These are phyloP conservation scores for Rotaria magnacalcarata DNA, from an alignment of 2,888 invertebrate species.

Conservation along the genomic window DNA sequence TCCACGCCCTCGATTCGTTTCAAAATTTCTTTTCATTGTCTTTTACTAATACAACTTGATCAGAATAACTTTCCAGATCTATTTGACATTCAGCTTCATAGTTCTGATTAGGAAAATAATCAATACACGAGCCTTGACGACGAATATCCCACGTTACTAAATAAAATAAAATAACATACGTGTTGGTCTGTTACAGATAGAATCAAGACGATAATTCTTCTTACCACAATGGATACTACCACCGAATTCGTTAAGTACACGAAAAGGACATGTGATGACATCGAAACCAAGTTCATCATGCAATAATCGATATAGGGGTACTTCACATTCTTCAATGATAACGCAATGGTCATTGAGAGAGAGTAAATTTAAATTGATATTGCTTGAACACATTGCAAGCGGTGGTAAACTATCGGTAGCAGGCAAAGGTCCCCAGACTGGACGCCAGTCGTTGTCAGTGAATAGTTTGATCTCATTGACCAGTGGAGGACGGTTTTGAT, in stretches of 20 bases:
- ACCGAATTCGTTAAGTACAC: neutral
- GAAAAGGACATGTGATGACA: neutral
- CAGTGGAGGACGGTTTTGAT: constrained; percentile 9
- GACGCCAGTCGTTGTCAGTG: neutral
- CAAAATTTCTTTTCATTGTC: too few relatives aligned
- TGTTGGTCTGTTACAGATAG: too few relatives aligned
- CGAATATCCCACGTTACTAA: neutral
- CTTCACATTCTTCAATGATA: constrained; percentile 9
- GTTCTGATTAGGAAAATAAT: neutral
- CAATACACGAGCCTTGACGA: neutral
- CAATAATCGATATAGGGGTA: neutral
- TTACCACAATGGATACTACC: neutral
- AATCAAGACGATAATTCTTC: too few relatives aligned
- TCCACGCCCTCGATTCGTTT: too few relatives aligned
- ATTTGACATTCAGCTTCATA: neutral
- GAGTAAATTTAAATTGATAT: neutral
- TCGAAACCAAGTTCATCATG: neutral
- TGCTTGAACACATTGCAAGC: neutral
- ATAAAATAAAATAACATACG: too few relatives aligned
- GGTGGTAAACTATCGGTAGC: neutral
- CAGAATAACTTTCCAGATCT: neutral
- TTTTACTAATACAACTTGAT: neutral
- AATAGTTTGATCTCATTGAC: neutral
- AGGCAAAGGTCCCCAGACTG: neutral
- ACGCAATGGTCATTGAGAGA: neutral